Evolutionary conservation across 2,797 vertebrate genomes (phyloP).

Genomic region (Scolopax rusticola): DNA sequence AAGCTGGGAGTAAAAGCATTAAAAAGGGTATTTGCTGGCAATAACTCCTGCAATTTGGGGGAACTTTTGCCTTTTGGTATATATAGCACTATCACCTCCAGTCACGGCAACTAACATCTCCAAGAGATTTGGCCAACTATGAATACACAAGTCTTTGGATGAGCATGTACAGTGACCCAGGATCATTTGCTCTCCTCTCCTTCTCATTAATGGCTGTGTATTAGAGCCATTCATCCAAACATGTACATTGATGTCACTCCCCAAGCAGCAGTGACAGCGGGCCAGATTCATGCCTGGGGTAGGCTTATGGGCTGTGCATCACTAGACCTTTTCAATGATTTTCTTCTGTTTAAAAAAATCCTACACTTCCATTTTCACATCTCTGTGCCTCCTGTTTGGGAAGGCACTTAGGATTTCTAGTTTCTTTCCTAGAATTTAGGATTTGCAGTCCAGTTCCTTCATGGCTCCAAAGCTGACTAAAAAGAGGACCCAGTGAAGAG

Average conservation of each 20-base stretch:
- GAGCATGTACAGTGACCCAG: not conserved
- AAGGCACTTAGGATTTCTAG: not conserved
- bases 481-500: not conserved
- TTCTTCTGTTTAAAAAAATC: not conserved
- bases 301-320: not conserved
- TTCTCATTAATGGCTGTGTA: not conserved
- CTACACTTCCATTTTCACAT: not conserved
- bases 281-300: not conserved
- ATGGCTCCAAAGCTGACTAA: not conserved
- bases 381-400: not conserved
- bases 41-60: not conserved
- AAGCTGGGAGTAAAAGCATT: not conserved
- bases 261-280: not conserved
- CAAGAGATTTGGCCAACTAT: not conserved
- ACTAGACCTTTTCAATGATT: not conserved
- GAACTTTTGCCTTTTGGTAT: not conserved
- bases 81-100: not conserved
- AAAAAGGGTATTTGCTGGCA: not conserved
- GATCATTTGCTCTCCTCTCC: not conserved
- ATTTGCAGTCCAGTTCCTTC: not conserved
- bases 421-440: not conserved
- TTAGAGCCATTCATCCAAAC: not conserved
- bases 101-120: not conserved
- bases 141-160: not conserved
- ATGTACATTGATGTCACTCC: fast-evolving